Evolutionary conservation across 2,113 vertebrate genomes (phyloP).

Genomic region (Myiopsitta monachus): DNA sequence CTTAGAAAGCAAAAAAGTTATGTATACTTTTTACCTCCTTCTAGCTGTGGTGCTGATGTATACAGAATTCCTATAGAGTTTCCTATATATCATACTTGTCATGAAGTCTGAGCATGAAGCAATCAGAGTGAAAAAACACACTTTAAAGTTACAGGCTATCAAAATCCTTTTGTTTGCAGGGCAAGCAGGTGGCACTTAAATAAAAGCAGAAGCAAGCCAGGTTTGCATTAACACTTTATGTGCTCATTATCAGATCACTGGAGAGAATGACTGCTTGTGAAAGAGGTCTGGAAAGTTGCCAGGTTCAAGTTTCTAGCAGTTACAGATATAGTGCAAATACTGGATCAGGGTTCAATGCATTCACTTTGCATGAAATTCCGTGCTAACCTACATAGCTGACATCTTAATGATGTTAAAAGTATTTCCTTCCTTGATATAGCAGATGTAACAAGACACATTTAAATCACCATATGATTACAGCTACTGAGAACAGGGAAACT

Average conservation of each 20-base stretch:
- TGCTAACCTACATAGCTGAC: background rate
- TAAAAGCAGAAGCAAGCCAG: background rate
- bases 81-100: background rate
- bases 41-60: background rate
- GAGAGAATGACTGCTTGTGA: background rate
- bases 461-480: background rate
- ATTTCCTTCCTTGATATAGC: background rate
- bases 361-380: background rate
- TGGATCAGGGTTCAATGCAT: background rate
- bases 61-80: background rate
- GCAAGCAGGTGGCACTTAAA: background rate
- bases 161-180: background rate
- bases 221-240: background rate
- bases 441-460: background rate
- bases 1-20: background rate
- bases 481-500: background rate
- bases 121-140: background rate
- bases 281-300: slow-evolving; percentile 2
- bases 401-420: background rate
- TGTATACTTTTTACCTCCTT: background rate
- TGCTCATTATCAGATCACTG: background rate
- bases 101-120: background rate
- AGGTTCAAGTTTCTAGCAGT: background rate
- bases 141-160: background rate
- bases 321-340: background rate